A percentile compares a stretch with the other conserved stretches of the same genome.
These are phyloP conservation scores for Apocrypta bakeri DNA, from an alignment of 1,140 invertebrate genomes.

Conservation along the genomic window DNA sequence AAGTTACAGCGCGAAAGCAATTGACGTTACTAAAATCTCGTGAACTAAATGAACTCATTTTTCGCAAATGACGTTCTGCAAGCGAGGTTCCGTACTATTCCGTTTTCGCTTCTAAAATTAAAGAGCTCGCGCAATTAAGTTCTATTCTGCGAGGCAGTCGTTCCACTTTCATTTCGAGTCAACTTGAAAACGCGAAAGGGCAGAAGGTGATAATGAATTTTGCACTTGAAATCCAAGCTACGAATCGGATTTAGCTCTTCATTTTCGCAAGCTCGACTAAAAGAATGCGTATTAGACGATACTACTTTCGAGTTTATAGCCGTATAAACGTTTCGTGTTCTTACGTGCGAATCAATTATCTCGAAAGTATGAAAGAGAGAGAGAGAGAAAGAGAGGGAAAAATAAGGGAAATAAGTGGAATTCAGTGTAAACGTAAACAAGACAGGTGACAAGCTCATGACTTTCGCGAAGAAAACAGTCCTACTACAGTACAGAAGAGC, in stretches of 20 bases:
- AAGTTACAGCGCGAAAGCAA: not conserved
- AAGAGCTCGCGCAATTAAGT: not conserved
- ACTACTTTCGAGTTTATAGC: too few relatives aligned
- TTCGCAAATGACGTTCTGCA: not conserved
- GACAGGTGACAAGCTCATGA: not conserved
- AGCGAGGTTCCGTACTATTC: not conserved
- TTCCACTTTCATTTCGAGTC: not conserved
- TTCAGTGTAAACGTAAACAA: not conserved
- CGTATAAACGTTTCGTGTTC: too few relatives aligned
- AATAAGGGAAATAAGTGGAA: conserved; percentile 30
- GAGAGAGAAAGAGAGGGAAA: too few relatives aligned
- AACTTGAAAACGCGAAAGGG: conserved; percentile 2
- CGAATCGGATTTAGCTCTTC: conserved; percentile 19
- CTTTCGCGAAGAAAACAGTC: not conserved
- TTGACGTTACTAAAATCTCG: not conserved
- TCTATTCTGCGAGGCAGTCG: not conserved
- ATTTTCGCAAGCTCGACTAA: conserved; percentile 42
- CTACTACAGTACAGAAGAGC: too few relatives aligned
- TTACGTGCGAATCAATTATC: too few relatives aligned
- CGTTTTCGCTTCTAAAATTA: not conserved
- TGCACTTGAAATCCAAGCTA: not conserved
- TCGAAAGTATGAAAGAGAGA: too few relatives aligned
- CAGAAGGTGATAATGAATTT: conserved; percentile 16
- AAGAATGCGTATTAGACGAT: not conserved
- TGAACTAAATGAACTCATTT: not conserved